Evolutionary conservation across 2,888 invertebrate genomes (phyloP).

Genomic region (Eilema sororculum): DNA sequence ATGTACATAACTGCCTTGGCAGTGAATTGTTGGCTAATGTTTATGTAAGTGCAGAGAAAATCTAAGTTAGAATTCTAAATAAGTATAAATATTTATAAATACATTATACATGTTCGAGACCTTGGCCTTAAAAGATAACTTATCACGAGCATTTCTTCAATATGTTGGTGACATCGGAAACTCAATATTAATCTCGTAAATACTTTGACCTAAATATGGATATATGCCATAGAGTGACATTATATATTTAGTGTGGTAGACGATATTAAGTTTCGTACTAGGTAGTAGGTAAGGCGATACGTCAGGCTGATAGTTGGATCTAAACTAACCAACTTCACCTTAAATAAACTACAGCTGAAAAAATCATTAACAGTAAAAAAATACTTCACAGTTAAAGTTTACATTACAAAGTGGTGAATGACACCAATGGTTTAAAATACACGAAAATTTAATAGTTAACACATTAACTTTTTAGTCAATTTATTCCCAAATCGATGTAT

Average conservation of each 20-base stretch:
- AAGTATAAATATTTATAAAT: no score
- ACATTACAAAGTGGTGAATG: background rate
- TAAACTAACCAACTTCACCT: background rate
- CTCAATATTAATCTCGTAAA: background rate
- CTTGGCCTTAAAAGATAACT: background rate
- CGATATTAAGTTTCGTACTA: no score
- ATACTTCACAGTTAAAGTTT: background rate
- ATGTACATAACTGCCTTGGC: background rate
- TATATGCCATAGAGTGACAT: background rate
- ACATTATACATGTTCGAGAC: background rate
- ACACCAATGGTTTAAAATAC: background rate
- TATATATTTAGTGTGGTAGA: constrained; percentile 1
- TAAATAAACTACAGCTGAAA: background rate
- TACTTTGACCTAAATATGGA: background rate
- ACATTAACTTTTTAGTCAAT: background rate
- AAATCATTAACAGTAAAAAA: background rate
- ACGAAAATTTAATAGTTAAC: background rate
- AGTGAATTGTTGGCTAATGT: background rate
- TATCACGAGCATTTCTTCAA: background rate
- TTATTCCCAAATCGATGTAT: background rate
- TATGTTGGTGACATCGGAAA: background rate
- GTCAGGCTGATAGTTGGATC: background rate
- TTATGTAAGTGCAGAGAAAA: background rate
- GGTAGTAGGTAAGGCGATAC: background rate
- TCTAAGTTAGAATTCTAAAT: no score